Percentiles rank a stretch among this genome's conserved stretches.
phyloP scores from a whole-genome alignment of 1,140 invertebrate genomes.

The Pemphigus obesinymphae region DNA sequence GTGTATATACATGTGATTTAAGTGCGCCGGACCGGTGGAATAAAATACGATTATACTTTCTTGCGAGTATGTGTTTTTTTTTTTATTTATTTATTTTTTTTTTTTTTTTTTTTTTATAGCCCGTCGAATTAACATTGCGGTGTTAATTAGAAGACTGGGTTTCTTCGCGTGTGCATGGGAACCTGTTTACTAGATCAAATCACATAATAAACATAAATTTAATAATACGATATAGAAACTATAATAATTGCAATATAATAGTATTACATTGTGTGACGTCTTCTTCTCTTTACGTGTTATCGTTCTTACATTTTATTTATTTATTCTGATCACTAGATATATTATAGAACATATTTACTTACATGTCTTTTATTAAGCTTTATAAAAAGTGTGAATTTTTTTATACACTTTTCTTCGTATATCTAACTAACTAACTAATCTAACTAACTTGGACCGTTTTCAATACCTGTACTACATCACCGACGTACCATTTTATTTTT shows the following conservation, averaged over 20 bases:
- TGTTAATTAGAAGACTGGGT: constrained; percentile 2
- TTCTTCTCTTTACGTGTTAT: too few relatives aligned
- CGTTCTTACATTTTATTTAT: too few relatives aligned
- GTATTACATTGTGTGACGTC: too few relatives aligned
- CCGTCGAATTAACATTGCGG: background rate
- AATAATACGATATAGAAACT: too few relatives aligned
- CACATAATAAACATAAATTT: constrained; percentile 5
- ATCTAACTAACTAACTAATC: too few relatives aligned
- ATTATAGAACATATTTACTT: too few relatives aligned
- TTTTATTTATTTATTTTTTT: background rate
- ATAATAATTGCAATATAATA: too few relatives aligned
- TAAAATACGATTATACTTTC: background rate
- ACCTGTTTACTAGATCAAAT: constrained; percentile 34
- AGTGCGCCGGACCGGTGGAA: background rate
- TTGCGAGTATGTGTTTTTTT: background rate
- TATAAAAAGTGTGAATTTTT: background rate
- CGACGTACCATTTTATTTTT: background rate
- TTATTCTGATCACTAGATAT: too few relatives aligned
- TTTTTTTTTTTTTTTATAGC: background rate
- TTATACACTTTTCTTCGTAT: background rate
- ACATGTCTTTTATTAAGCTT: too few relatives aligned
- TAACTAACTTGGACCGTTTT: background rate
- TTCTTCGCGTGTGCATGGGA: background rate
- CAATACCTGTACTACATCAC: background rate
- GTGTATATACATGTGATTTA: too few relatives aligned